Base-by-base conservation (phyloP, 2,888 invertebrate genomes). In the Rapana venosa region DNA sequence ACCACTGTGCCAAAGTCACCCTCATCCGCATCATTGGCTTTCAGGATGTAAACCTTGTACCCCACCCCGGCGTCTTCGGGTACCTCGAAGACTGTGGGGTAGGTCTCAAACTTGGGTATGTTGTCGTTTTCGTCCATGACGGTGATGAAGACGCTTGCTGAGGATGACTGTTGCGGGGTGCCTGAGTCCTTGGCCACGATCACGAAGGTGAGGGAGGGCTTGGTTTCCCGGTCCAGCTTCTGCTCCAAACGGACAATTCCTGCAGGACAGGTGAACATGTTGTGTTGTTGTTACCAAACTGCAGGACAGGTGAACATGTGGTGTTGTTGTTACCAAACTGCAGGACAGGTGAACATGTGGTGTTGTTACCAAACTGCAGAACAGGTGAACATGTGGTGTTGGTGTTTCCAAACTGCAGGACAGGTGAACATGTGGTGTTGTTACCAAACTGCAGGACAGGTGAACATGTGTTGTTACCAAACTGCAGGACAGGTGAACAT, bases 101-200 rank as follows among this genome's bases (percentile, higher is more conserved):
- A 92, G 13, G 92, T 93, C 0, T 94, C 91, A 95, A 98, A 98
- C 86, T 97, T 96, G 0, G 98, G 98, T 91, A 97, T 97, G 95
- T 98, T 98, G 94, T 98, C 98, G 94, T 98, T 98, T 0, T 97
- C 97, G 94, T 98, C 98, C 88, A 97, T 97, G 0, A 98, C 97
- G 92, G 97, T 97, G 47, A 98, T 97, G 81, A 97, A 97, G 0
- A 98, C 97, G 91, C 97, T 97, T 0, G 98, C 97, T 32, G 94
- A 94, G 26, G 95, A 94, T 0, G 93, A 91, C 91, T 90, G 90
- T 30, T 88, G 30, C 17, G 94, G 93, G 13, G n/a, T 85, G 1
- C 94, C 94, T 87, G 92, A 93, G 91, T 95, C 95, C 32, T 85
- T 93, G 20, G 94, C 95, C 83, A 94, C 89, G 26, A 95, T 93